Base-by-base conservation (phyloP, 1,140 invertebrate species). In the Phymorhynchus buccinoides region DNA sequence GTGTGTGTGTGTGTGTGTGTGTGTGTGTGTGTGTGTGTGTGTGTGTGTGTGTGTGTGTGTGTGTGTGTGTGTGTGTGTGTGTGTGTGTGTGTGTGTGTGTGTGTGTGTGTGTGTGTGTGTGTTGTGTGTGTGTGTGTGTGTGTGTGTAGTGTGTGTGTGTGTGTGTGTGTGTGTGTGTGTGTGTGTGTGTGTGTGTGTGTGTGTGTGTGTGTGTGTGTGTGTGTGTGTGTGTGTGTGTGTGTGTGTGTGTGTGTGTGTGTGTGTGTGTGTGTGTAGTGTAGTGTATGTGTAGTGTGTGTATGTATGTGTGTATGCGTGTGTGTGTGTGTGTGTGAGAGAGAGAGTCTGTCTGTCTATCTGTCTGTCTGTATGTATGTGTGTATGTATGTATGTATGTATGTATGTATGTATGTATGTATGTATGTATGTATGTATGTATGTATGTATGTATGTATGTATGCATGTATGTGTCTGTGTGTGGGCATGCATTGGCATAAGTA, bases 151-250 rank as follows among this genome's bases (percentile, higher is more conserved):
- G 44, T 48, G 7, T 48, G 7, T 48, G 62, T 66, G 7, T 66
- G 62, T 12, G 7, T 66, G 62, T 27, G 62, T 66, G 62, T 66
- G 62, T 66, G 62, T 66, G 62, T 12, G 62, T 66, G 62, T 66
- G 62, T 66, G 62, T 66, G 62, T 66, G 62, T 66, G 62, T 66
- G 62, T 66, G 62, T 66, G 62, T 66, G 62, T 66, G 62, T 66
- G 7, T 66, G 62, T 66, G 62, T 66, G 62, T 66, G 62, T 66
- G 62, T 66, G 62, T 66, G 62, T 30, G 62, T 66, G 62, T 30
- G 62, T 66, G 62, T 30, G 62, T 66, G 62, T 30, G 62, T 66
- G 62, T 30, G 62, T 66, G 62, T 27, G 62, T 27, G 62, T 27
- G 62, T 66, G 62, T 30, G 62, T 66, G 62, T 30, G 62, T 66